Evolutionary conservation across 2,797 vertebrate species (phyloP).

Genomic region (Liparis tanakae): DNA sequence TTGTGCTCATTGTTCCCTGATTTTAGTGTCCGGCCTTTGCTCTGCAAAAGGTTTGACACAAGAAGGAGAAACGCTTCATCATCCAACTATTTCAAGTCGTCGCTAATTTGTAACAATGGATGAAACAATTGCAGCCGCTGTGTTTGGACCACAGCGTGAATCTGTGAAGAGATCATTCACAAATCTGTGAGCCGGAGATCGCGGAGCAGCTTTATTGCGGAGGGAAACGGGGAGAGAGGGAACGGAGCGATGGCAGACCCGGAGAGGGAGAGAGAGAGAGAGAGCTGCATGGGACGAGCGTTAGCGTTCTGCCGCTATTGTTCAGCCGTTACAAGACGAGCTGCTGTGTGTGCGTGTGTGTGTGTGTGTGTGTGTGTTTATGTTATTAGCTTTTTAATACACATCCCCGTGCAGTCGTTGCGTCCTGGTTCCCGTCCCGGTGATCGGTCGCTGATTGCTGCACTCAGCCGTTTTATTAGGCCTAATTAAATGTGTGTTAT

Average conservation of each 20-base stretch:
- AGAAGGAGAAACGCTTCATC: neutral
- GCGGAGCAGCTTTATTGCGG: slow-evolving; percentile 19
- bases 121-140: slow-evolving; percentile 12
- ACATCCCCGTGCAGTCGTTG: slow-evolving; percentile 64
- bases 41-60: neutral
- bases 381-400: slow-evolving; percentile 79
- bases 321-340: slow-evolving; percentile 59
- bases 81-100: neutral
- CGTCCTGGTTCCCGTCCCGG: slow-evolving; percentile 61
- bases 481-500: slow-evolving; percentile 78
- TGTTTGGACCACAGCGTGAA: neutral
- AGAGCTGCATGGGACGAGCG: slow-evolving; percentile 37
- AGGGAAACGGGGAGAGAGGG: neutral
- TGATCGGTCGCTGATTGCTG: slow-evolving; percentile 69
- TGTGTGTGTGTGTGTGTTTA: slow-evolving; percentile 65
- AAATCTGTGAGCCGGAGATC: neutral
- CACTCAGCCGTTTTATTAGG: slow-evolving; percentile 77
- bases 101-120: slow-evolving; percentile 6
- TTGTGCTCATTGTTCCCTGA: neutral
- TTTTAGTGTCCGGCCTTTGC: neutral
- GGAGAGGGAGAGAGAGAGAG: slow-evolving; percentile 19
- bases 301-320: slow-evolving; percentile 67
- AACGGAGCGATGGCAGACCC: slow-evolving; percentile 13
- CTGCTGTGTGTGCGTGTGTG: slow-evolving; percentile 58
- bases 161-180: slow-evolving; percentile 2